A percentile compares a stretch with the other conserved stretches of the same genome.
Evolutionary conservation across 2,888 invertebrate genomes (phyloP).

Genomic region (Amphimallon solstitiale): DNA sequence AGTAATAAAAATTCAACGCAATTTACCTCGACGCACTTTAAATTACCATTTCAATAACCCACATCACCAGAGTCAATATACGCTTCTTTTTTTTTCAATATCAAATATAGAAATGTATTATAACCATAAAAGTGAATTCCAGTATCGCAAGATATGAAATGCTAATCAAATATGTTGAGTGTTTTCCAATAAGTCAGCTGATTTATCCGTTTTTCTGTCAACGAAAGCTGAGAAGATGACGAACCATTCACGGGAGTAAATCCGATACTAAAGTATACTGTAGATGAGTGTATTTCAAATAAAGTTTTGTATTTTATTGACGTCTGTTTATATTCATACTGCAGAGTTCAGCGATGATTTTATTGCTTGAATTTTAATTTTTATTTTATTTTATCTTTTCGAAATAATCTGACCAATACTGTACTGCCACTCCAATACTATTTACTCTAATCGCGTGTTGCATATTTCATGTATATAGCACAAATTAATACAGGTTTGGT

Average conservation of each 20-base stretch:
- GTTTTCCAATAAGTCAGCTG: slow-evolving; percentile 33
- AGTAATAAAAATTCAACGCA: slow-evolving; percentile 11
- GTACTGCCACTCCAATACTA: too few relatives aligned
- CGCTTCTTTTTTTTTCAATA: slow-evolving; percentile 18
- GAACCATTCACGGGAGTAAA: slow-evolving; percentile 16
- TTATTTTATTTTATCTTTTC: too few relatives aligned
- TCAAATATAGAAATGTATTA: slow-evolving; percentile 27
- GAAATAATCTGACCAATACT: too few relatives aligned
- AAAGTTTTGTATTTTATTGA: slow-evolving; percentile 14
- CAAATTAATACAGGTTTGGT: too few relatives aligned
- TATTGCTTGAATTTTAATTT: too few relatives aligned
- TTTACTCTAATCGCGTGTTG: too few relatives aligned
- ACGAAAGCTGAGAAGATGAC: slow-evolving; percentile 29
- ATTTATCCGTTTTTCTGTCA: slow-evolving; percentile 28
- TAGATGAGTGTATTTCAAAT: slow-evolving; percentile 1
- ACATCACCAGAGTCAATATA: slow-evolving; percentile 12
- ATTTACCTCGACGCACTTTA: not conserved
- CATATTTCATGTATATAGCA: too few relatives aligned
- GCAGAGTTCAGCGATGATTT: too few relatives aligned
- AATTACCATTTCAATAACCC: slow-evolving; percentile 1
- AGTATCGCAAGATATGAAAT: slow-evolving; percentile 24
- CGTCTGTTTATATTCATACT: too few relatives aligned
- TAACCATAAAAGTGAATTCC: slow-evolving; percentile 28
- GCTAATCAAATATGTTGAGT: slow-evolving; percentile 35
- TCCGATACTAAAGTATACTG: slow-evolving; percentile 6